Evolutionary conservation across 2,113 vertebrate species (phyloP).

Genomic region (Antechinus stuartii): DNA sequence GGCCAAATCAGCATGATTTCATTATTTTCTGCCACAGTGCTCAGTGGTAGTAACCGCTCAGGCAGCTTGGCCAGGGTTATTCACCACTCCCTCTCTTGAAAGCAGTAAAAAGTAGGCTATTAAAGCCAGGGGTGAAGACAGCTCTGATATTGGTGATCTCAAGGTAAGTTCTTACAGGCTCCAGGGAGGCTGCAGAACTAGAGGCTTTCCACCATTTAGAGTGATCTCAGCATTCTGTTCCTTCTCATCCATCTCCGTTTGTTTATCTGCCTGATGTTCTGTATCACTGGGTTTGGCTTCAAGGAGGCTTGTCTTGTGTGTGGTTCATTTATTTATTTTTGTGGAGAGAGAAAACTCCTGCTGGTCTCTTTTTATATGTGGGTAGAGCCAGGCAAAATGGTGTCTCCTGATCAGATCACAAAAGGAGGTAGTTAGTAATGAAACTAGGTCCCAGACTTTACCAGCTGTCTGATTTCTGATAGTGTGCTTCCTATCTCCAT

Average conservation of each 20-base stretch:
- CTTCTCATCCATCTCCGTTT: background rate
- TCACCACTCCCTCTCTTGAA: background rate
- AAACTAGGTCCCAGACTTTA: background rate
- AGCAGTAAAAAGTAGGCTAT: background rate
- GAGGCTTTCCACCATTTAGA: background rate
- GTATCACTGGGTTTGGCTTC: background rate
- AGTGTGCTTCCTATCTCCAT: background rate
- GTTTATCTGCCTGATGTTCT: background rate
- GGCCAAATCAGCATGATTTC: background rate
- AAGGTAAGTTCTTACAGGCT: background rate
- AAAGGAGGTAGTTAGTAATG: background rate
- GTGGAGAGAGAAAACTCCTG: background rate
- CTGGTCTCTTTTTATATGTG: background rate
- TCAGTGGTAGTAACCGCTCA: background rate
- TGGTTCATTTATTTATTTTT: background rate
- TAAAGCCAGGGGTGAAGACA: background rate
- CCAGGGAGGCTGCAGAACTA: background rate
- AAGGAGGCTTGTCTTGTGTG: background rate
- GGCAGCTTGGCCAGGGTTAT: background rate
- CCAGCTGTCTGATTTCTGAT: background rate
- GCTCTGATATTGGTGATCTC: background rate
- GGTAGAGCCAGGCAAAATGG: background rate
- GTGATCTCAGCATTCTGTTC: background rate
- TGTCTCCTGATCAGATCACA: background rate
- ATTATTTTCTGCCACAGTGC: background rate